phyloP scores from a whole-genome alignment of 2,113 vertebrate genomes.

The Polypterus senegalus region DNA sequence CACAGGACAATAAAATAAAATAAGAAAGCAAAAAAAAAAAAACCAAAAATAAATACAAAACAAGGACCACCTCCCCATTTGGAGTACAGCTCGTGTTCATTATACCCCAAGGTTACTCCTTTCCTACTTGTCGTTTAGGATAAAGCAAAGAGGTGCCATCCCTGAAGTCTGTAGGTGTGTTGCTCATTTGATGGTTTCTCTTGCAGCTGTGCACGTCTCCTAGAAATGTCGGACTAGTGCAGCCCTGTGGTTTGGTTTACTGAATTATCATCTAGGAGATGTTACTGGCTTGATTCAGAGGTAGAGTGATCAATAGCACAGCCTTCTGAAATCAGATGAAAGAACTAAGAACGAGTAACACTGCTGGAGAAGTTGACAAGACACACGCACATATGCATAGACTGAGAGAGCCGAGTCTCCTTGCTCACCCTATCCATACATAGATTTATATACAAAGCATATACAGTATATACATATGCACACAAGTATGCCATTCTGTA shows the following conservation, averaged over 20 bases:
- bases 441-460: conserved; percentile 14
- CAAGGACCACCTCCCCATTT: no score
- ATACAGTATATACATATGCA: conserved; percentile 10
- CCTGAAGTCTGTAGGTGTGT: no score
- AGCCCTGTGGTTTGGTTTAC: conserved; percentile 15
- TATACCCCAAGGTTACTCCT: no score
- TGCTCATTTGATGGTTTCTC: no score
- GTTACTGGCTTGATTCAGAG: conserved; percentile 10
- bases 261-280: conserved; percentile 6
- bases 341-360: conserved; percentile 36
- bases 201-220: conserved; percentile 33
- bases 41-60: no score
- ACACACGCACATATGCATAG: neutral
- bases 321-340: conserved; percentile 45
- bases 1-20: no score
- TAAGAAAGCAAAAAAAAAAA: no score
- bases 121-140: no score
- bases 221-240: conserved; percentile 30
- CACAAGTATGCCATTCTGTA: no score
- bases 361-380: neutral
- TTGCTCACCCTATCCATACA: conserved; percentile 15
- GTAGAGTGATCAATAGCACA: conserved; percentile 6
- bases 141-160: no score
- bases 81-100: no score
- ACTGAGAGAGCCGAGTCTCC: no score